These are phyloP conservation scores for Pogonognathellus flavescens DNA, from an alignment of 1,140 invertebrate genomes.

Conservation along the genomic window DNA sequence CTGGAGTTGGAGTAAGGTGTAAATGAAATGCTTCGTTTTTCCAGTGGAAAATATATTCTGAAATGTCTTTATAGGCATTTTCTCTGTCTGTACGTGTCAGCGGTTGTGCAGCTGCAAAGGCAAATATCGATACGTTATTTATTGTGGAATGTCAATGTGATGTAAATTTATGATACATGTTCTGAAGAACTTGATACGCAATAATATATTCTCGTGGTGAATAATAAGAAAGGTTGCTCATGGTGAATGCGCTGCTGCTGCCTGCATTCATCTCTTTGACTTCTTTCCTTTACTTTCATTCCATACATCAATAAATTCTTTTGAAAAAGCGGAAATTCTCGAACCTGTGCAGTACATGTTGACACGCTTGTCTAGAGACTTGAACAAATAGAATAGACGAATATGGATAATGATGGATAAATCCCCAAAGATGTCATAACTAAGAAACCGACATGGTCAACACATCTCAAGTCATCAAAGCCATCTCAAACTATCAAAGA, in stretches of 20 bases:
- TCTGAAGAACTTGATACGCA: not conserved
- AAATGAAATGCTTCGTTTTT: not conserved
- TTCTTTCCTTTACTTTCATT: not conserved
- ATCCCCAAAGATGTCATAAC: too few species aligned
- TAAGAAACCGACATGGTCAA: too few species aligned
- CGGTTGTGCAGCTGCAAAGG: not conserved
- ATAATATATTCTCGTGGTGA: not conserved
- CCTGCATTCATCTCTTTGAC: not conserved
- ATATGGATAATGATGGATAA: too few species aligned
- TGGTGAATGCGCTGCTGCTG: too few species aligned
- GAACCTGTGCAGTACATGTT: not conserved
- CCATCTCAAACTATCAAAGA: too few species aligned
- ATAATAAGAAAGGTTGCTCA: too few species aligned
- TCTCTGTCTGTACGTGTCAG: too few species aligned
- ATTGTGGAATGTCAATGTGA: conserved; percentile 9
- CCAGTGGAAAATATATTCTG: not conserved
- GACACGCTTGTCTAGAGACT: not conserved
- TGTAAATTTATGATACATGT: conserved; percentile 7
- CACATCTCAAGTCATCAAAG: too few species aligned
- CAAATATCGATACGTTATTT: conserved; percentile 3
- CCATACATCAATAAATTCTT: not conserved
- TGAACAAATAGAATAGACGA: too few species aligned
- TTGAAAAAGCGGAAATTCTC: not conserved
- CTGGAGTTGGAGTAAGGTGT: not conserved
- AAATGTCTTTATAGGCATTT: too few species aligned